These are phyloP conservation scores for Limonius californicus DNA, from an alignment of 1,140 invertebrate genomes.

Conservation along the genomic window DNA sequence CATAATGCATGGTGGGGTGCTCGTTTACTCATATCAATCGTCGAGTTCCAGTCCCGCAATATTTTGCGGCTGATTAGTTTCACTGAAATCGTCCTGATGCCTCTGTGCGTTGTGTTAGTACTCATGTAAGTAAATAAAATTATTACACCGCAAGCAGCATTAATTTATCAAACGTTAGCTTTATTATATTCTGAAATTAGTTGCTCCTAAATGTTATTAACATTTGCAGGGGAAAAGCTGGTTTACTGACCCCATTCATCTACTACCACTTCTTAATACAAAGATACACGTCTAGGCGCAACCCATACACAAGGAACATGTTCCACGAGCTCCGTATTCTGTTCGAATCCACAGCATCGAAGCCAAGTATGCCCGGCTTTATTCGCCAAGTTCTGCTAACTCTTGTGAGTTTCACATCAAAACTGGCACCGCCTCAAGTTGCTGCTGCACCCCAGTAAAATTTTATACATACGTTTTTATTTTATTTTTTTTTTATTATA, in stretches of 20 bases:
- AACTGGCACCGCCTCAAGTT: slow-evolving; percentile 58
- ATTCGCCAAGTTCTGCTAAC: slow-evolving; percentile 52
- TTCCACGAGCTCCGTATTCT: slow-evolving; percentile 72
- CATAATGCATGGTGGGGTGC: slow-evolving; percentile 85
- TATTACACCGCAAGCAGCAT: neutral
- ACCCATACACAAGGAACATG: slow-evolving; percentile 89
- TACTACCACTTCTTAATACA: slow-evolving; percentile 93
- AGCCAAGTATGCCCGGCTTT: slow-evolving; percentile 59
- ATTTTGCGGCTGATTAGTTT: slow-evolving; percentile 84
- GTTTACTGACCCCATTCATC: slow-evolving; percentile 83
- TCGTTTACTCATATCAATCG: slow-evolving; percentile 77
- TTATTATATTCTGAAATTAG: too few species aligned
- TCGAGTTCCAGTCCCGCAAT: slow-evolving; percentile 82
- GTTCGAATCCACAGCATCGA: slow-evolving; percentile 57
- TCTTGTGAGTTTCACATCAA: slow-evolving; percentile 57
- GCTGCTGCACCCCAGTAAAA: slow-evolving; percentile 17
- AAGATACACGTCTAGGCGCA: slow-evolving; percentile 86
- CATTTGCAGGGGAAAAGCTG: slow-evolving; percentile 80
- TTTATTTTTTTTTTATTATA: too few species aligned
- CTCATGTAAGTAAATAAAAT: slow-evolving; percentile 69
- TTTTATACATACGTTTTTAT: neutral
- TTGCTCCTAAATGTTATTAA: too few species aligned
- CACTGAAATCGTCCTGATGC: slow-evolving; percentile 89
- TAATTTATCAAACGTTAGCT: neutral
- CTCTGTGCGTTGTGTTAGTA: slow-evolving; percentile 76